phyloP scores from a whole-genome alignment of 2,113 vertebrate species.

The Canis aureus region DNA sequence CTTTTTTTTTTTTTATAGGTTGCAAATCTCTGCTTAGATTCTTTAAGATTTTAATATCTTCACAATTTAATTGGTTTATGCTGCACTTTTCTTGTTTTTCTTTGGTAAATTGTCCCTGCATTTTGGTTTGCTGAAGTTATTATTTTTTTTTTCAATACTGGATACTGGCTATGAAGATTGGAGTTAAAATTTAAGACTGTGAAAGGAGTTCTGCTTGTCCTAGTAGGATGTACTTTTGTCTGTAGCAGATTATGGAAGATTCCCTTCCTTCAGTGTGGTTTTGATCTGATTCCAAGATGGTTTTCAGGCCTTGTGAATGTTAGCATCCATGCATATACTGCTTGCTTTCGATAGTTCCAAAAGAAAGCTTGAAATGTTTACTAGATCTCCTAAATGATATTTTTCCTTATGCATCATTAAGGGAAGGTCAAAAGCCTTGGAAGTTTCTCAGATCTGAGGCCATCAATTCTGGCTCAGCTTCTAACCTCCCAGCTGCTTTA shows the following conservation, averaged over 20 bases:
- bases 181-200: neutral
- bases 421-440: neutral
- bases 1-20: neutral
- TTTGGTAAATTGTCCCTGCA: neutral
- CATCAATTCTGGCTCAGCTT: neutral
- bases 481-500: neutral
- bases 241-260: neutral
- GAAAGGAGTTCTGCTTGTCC: neutral
- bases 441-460: neutral
- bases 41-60: constrained; percentile 5
- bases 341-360: neutral
- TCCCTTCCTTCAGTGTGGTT: neutral
- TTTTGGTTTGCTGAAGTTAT: neutral
- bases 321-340: neutral
- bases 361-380: neutral
- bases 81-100: neutral
- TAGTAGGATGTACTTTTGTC: neutral
- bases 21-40: neutral
- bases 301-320: neutral
- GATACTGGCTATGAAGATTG: neutral
- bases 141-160: neutral
- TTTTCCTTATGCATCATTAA: neutral
- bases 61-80: neutral
- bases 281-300: neutral
- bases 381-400: neutral